Evolutionary conservation across 1,140 invertebrate species (phyloP), one percentile per base, ranked within the genome.

Genomic region (Zaprionus lachaisei): DNA sequence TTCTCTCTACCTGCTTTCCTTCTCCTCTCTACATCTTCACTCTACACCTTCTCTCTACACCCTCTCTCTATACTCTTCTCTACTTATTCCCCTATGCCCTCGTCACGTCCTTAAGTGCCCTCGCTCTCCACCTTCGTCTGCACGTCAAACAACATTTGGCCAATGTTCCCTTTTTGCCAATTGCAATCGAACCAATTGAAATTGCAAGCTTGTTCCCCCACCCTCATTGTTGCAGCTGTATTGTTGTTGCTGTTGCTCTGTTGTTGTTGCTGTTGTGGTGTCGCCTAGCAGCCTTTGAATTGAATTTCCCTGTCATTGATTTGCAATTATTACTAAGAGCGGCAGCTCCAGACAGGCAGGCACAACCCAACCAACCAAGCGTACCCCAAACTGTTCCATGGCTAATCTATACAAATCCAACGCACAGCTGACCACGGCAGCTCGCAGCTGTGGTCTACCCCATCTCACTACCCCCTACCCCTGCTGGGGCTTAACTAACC

Each of bases 321-420:
- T 86, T 80, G 80, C 80, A 86, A 86, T 86, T 82, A 82, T 82
- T 77, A 77, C 72, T 71, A 80, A 81, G 75, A 77, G 74, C 66
- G 54, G 41, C 64, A 51, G 17, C 47, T 51, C 47, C 47, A 51
- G 47, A 20, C 54, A 54, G 72, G 38, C 67, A 67, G 51, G 14
- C 31, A 34, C 12, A 15, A 14, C 9, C 3, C 14, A 22, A 26
- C 20, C 34, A 41, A 26, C 20, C 7, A 28, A 37, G 28, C 49
- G 60, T 51, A 63, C 64, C 60, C 67, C 61, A 67, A 73, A 73
- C 60, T 41, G 65, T 62, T 67, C 7, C 41, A n/a, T 44, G 58
- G 68, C 65, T 71, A 81, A 82, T 77, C 73, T 79, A 66, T 37
- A 74, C 44, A 78, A 78, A 71, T 71, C 62, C 67, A 49, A 72